Evolutionary conservation across 2,888 invertebrate genomes (phyloP).

Genomic region (Diabrotica balteata): DNA sequence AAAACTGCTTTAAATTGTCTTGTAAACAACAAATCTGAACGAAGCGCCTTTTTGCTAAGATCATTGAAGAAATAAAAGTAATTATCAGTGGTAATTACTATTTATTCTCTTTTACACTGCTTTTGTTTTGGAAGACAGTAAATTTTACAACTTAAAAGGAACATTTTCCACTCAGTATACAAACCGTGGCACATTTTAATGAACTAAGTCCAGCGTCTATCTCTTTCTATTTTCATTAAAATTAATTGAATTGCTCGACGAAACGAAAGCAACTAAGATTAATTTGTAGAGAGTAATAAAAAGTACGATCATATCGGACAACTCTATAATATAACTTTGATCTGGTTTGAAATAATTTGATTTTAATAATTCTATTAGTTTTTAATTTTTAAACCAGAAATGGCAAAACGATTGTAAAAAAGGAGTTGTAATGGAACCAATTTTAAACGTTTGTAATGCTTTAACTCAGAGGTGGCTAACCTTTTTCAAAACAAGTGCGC

Average conservation of each 20-base stretch:
- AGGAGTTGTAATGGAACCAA: no score
- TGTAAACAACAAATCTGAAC: slow-evolving; percentile 5
- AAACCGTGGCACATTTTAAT: slow-evolving; percentile 29
- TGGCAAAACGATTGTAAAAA: no score
- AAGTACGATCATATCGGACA: slow-evolving; percentile 24
- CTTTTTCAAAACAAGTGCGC: no score
- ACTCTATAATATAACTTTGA: slow-evolving; percentile 15
- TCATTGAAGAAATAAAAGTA: slow-evolving; percentile 21
- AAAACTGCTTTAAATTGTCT: neutral
- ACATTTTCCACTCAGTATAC: slow-evolving; percentile 26
- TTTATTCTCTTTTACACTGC: slow-evolving; percentile 20
- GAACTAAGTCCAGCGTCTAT: slow-evolving; percentile 22
- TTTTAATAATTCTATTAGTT: neutral
- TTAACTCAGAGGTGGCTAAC: no score
- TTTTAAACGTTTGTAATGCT: no score
- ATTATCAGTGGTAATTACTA: slow-evolving; percentile 25
- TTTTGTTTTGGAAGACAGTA: slow-evolving; percentile 18
- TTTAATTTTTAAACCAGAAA: no score
- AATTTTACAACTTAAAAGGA: slow-evolving; percentile 20
- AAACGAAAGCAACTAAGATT: slow-evolving; percentile 22
- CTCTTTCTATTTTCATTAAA: slow-evolving; percentile 29
- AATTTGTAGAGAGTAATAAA: slow-evolving; percentile 27
- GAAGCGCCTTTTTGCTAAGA: neutral
- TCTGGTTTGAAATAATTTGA: slow-evolving; percentile 19
- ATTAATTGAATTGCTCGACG: slow-evolving; percentile 28